phyloP scores from a whole-genome alignment of 2,888 invertebrate genomes.

The Sericinus montela region DNA sequence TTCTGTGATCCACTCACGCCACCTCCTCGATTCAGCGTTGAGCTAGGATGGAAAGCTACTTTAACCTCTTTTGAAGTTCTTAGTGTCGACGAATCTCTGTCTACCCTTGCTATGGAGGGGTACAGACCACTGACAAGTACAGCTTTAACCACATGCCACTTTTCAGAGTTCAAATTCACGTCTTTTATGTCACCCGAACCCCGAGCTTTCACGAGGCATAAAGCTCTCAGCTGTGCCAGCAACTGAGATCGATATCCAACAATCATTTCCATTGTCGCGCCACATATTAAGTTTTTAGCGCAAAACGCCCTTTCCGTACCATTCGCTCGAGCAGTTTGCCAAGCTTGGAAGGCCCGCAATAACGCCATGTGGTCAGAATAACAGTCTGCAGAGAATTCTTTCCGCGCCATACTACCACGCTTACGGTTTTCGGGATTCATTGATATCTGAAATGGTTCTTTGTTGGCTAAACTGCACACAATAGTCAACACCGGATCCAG shows the following conservation, averaged over 20 bases:
- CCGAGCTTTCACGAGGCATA: conserved; percentile 84
- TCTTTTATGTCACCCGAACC: conserved; percentile 85
- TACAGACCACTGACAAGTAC: conserved; percentile 93
- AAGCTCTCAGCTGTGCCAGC: conserved; percentile 87
- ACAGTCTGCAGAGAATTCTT: conserved; percentile 85
- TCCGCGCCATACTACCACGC: conserved; percentile 80
- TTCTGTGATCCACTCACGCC: conserved; percentile 50
- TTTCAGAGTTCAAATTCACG: conserved; percentile 89
- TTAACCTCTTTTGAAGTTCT: conserved; percentile 81
- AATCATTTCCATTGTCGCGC: conserved; percentile 94
- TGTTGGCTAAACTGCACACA: conserved; percentile 88
- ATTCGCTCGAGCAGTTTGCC: conserved; percentile 80
- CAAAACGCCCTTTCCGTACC: conserved; percentile 86
- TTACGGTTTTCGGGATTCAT: conserved; percentile 83
- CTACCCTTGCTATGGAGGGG: conserved; percentile 90
- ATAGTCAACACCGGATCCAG: conserved; percentile 95
- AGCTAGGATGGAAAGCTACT: conserved; percentile 80
- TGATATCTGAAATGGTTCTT: conserved; percentile 90
- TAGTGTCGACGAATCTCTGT: conserved; percentile 80
- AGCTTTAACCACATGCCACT: conserved; percentile 95
- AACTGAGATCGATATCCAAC: conserved; percentile 90
- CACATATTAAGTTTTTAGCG: conserved; percentile 86
- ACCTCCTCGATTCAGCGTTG: conserved; percentile 80
- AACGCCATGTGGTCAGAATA: conserved; percentile 95
- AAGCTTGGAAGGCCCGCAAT: conserved; percentile 87